Evolutionary conservation across 2,888 invertebrate genomes (phyloP).

Genomic region (Dryobotodes eremita): DNA sequence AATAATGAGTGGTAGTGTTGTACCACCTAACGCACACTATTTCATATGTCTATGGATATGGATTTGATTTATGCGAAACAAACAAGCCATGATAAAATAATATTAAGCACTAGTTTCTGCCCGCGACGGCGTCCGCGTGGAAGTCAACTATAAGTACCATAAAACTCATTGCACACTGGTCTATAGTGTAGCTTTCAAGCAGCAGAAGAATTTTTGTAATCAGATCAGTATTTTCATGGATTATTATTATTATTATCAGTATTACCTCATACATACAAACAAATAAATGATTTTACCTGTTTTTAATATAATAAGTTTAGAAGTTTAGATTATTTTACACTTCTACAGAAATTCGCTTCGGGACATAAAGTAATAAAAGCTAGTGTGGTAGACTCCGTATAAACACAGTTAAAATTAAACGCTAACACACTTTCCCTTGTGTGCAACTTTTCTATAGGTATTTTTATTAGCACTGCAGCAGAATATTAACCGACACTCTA

Average conservation of each 20-base stretch:
- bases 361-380: slow-evolving; percentile 9
- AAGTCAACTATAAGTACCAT: too few relatives aligned
- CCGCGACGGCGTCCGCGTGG: not conserved
- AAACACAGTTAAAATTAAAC: slow-evolving; percentile 34
- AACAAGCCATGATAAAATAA: slow-evolving; percentile 16
- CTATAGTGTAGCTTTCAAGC: too few relatives aligned
- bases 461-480: slow-evolving; percentile 6
- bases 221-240: not conserved
- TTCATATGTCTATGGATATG: not conserved
- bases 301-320: not conserved
- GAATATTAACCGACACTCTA: slow-evolving; percentile 18
- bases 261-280: not conserved
- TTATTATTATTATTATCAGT: too few relatives aligned
- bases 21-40: not conserved
- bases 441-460: not conserved
- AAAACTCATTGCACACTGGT: not conserved
- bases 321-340: slow-evolving; percentile 5
- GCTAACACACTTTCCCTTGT: not conserved
- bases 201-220: too few relatives aligned
- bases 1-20: too few relatives aligned
- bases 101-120: not conserved
- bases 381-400: not conserved
- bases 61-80: not conserved
- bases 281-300: not conserved
- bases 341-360: not conserved